Evolutionary conservation across 1,140 invertebrate species (phyloP), one percentile per base, ranked within the genome.

Genomic region (Psilanteris sp.): DNA sequence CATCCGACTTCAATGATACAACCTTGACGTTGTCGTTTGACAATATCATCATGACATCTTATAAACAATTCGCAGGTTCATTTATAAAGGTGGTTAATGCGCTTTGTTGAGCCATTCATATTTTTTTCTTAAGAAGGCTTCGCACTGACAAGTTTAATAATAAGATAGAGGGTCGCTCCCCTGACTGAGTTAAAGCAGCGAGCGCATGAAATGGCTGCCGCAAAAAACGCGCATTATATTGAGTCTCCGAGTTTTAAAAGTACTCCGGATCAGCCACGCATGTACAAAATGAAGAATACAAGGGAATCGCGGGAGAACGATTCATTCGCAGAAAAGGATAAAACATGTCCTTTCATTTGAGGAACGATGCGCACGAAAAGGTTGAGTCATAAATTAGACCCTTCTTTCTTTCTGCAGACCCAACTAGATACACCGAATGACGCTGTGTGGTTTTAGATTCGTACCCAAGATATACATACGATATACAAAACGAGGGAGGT

Each of bases 181-280:
- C 46, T 36, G 64, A 29, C 61, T 62, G 72, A 52, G 74, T 74
- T 70, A 77, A 79, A 70, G 71, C 52, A 75, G 67, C 61, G 71
- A 61, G 66, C 10, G 27, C 66, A 14, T 50, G 54, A 59, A 67
- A 74, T 46, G 64, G 64, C 64, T 62, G 55, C 52, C 52, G 39
- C 59, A 72, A 74, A 80, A 57, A 75, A 67, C 77, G 61, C 64
- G 39, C 70, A 78, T 79, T 75, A 78, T 71, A 74, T 79, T 73
- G 54, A 70, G 41, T 72, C 76, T 62, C 46, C 14, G 41, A 61
- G 75, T 71, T 79, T 80, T 71, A 74, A 78, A 66, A 29, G 62
- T 50, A 44, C 16, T 6, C 24, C 4, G 4, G 9, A 8, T 20
- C 41, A 20, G 15, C 29, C 64, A 13, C 26, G 6, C 43, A 62